These are phyloP conservation scores for Hycleus cichorii DNA, from an alignment of 1,140 invertebrate species.

Conservation along the genomic window DNA sequence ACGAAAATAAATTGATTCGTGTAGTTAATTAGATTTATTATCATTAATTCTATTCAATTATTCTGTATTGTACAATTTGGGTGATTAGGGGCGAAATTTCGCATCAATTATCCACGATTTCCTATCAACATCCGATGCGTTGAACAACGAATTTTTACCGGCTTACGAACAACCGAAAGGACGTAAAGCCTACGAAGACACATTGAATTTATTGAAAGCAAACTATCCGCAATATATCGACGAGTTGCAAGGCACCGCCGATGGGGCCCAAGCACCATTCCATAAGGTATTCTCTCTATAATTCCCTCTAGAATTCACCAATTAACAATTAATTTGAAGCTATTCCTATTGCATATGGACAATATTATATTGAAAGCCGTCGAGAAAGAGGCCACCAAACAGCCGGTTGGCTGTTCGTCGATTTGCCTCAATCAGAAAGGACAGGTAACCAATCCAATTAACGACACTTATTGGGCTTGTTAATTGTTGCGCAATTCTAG, in stretches of 20 bases:
- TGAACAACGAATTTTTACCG: constrained; percentile 62
- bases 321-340: constrained; percentile 46
- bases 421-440: constrained; percentile 62
- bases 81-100: constrained; percentile 68
- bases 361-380: constrained; percentile 60
- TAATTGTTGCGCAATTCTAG: constrained; percentile 40
- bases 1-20: background rate
- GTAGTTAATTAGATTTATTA: background rate
- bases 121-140: constrained; percentile 50
- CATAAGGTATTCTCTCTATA: constrained; percentile 52
- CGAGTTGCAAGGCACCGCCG: constrained; percentile 76
- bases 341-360: constrained; percentile 78
- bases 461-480: background rate
- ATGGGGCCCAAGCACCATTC: constrained; percentile 75
- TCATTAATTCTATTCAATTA: background rate
- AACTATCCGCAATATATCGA: constrained; percentile 74
- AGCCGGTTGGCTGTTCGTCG: constrained; percentile 69
- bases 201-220: constrained; percentile 54
- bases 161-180: constrained; percentile 63
- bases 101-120: constrained; percentile 64
- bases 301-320: background rate
- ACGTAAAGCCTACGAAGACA: constrained; percentile 62
- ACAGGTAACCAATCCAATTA: constrained; percentile 40
- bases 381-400: constrained; percentile 43
- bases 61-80: constrained; percentile 11